Percentiles rank a stretch among this genome's conserved stretches.
Conservation (phyloP, 2,113 vertebrate genomes). For the Motacilla tschutschensis region DNA sequence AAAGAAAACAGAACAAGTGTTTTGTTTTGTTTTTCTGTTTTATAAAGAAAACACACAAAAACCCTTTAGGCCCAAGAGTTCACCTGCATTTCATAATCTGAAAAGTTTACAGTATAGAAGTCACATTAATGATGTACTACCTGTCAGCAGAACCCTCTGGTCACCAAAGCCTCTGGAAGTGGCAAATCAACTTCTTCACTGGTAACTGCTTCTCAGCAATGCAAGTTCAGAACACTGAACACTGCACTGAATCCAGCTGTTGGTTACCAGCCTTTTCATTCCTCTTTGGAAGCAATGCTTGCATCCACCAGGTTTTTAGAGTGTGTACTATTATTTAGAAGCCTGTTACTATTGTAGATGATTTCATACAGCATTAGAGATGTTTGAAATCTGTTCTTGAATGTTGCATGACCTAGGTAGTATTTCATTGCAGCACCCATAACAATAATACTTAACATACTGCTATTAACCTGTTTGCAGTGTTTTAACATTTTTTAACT, state of each 20-base stretch:
- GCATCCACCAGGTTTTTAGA: constrained; percentile 14
- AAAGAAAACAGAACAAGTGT: constrained; percentile 56
- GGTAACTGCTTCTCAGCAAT: background rate
- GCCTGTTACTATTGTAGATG: constrained; percentile 31
- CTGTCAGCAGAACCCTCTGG: constrained; percentile 50
- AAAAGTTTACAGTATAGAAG: constrained; percentile 66
- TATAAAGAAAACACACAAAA: constrained; percentile 67
- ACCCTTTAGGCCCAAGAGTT: constrained; percentile 57
- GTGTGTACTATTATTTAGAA: constrained; percentile 32
- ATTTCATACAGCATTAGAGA: constrained; percentile 40
- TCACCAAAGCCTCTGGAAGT: background rate
- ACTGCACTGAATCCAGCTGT: background rate
- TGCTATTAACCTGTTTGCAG: constrained; percentile 56
- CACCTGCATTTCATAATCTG: constrained; percentile 56
- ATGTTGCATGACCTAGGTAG: constrained; percentile 60
- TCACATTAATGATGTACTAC: constrained; percentile 62
- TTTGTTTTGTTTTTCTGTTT: constrained; percentile 57
- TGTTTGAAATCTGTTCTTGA: constrained; percentile 42
- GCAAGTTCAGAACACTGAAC: background rate
- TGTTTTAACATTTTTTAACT: constrained; percentile 46
- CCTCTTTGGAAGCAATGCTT: background rate
- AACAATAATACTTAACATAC: constrained; percentile 63
- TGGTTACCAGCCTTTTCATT: background rate
- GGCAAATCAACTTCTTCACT: background rate
- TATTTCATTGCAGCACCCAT: constrained; percentile 66